Evolutionary conservation across 2,888 invertebrate species (phyloP).

Genomic region (Drosophila mercatorum): DNA sequence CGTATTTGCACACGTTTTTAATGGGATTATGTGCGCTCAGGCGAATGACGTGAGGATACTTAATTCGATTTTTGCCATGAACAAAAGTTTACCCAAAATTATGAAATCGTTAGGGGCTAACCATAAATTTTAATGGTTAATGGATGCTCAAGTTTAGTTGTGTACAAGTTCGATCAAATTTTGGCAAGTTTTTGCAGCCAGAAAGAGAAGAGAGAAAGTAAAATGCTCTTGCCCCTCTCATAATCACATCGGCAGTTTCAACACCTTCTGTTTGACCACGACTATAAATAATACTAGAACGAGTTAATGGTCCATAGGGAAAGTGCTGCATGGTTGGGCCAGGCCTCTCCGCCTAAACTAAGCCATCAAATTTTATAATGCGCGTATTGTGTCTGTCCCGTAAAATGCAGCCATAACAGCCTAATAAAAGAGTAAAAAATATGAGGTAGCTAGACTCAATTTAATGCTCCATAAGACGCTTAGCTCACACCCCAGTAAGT

Average conservation of each 20-base stretch:
- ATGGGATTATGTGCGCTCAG: conserved; percentile 46
- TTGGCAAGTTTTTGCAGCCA: too few relatives aligned
- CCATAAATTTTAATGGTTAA: conserved; percentile 5
- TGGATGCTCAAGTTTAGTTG: background rate
- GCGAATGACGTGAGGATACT: background rate
- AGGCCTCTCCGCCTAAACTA: background rate
- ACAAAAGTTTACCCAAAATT: conserved; percentile 7
- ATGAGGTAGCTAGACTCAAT: conserved; percentile 13
- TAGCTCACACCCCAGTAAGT: conserved; percentile 1
- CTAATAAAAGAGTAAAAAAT: background rate
- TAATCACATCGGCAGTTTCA: background rate
- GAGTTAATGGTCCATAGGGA: conserved; percentile 2
- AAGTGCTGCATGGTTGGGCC: background rate
- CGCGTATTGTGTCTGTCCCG: background rate
- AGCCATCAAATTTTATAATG: background rate
- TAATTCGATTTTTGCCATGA: background rate
- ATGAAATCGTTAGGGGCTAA: background rate
- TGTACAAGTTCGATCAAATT: background rate
- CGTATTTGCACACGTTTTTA: conserved; percentile 38
- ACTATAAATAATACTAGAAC: background rate
- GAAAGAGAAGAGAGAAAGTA: too few relatives aligned
- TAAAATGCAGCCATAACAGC: background rate
- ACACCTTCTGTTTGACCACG: background rate
- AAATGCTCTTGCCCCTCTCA: background rate
- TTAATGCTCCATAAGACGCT: conserved; percentile 1